Base-by-base conservation (phyloP, 2,113 vertebrate species). In the Cyanoderma ruficeps region DNA sequence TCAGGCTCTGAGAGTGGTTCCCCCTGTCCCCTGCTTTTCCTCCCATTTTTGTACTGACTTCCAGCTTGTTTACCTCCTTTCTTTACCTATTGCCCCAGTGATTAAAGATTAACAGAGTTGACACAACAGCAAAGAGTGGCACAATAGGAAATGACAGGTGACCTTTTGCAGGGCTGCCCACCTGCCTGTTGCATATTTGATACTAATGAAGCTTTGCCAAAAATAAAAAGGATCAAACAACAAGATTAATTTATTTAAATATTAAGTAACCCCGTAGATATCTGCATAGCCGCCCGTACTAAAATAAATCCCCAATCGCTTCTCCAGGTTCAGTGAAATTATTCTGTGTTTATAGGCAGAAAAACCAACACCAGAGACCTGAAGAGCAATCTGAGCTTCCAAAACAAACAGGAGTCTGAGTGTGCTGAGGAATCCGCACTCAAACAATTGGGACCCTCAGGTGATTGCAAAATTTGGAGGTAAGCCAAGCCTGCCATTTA, bases 71-170 rank as follows among this genome's bases (percentile, higher is more conserved):
- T 89, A 42, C 14, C 37, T 75, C 77, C 28, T 89, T 87, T 87
- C 57, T 76, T 64, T 67, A 71, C 39, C 80, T 68, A 21, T 35
- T 90, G 74, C 86, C 77, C 65, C 55, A 16, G 12, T 6, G 60
- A 89, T 30, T 82, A 94, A 94, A 96, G 86, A 94, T 89, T 93
- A 93, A 64, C 44, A 64, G 65, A 89, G 68, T 0, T 90, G 93
- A 92, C 83, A 80, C 52, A 82, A 72, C 20, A 75, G 76, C 63
- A 92, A 42, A 46, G 57, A 94, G n/a, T 53, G 14, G 76, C 71
- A 63, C 86, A 81, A 89, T 30, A 39, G 30, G 69, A 94, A 87
- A 81, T 47, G 76, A 92, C 90, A 89, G 86, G 72, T 90, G 90
- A 96, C 94, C 89, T 97, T 97, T 92, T 80, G 35, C 72, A 53